A percentile compares a stretch with the other conserved stretches of the same genome.
Evolutionary conservation across 2,888 invertebrate genomes (phyloP).

Genomic region (Amorpha juglandis): DNA sequence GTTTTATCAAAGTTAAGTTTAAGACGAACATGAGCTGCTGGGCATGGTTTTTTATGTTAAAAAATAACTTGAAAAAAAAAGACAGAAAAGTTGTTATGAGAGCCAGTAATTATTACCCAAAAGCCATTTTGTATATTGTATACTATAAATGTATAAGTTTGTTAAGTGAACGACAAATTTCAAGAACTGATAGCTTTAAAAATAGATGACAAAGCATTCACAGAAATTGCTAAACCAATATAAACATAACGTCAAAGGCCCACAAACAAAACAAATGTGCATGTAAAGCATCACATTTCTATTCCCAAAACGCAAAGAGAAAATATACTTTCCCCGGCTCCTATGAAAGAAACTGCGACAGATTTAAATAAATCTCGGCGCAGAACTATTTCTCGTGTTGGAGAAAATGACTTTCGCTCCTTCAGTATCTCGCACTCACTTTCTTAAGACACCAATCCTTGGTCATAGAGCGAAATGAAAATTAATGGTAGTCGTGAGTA

Average conservation of each 20-base stretch:
- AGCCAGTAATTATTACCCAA: too few relatives aligned
- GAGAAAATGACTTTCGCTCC: constrained; percentile 49
- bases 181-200: neutral
- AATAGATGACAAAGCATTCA: neutral
- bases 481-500: constrained; percentile 80
- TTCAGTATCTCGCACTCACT: constrained; percentile 50
- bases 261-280: neutral
- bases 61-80: too few relatives aligned
- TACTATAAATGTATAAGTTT: too few relatives aligned
- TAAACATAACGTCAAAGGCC: neutral
- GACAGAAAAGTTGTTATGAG: too few relatives aligned
- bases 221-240: neutral
- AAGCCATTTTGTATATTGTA: too few relatives aligned
- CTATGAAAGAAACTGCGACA: constrained; percentile 29
- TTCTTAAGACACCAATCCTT: constrained; percentile 74
- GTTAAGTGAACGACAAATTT: too few relatives aligned
- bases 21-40: too few relatives aligned
- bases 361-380: constrained; percentile 40
- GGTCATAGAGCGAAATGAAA: constrained; percentile 79
- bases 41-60: too few relatives aligned
- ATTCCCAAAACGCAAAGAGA: neutral
- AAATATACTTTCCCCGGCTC: constrained; percentile 12
- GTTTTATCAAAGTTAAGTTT: too few relatives aligned
- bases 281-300: neutral
- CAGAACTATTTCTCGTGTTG: constrained; percentile 43